Base-by-base conservation (phyloP, 2,113 vertebrate species). In the Alethe diademata region DNA sequence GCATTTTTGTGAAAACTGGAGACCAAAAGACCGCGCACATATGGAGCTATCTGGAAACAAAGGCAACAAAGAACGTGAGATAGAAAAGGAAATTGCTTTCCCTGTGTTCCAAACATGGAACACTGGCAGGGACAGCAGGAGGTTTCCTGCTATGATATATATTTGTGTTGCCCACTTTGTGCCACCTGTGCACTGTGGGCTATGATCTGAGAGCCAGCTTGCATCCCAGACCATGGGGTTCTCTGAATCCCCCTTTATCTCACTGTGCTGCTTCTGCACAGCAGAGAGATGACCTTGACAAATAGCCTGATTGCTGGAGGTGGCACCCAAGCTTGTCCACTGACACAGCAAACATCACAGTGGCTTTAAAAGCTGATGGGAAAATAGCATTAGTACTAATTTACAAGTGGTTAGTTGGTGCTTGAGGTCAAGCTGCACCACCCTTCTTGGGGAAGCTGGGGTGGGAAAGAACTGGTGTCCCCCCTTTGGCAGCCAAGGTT, bases 231-330 rank as follows among this genome's bases (percentile, higher is more conserved):
- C 42, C 16, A 2, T 13, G 65, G n/a, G 40, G 36, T n/a, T 91
- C 51, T 51, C 56, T 29, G 5, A 56, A 60, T 13, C 3, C 9
- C 22, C 23, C 35, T 26, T 8, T 1, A 25, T 64, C 61, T 72
- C 18, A 3, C 31, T 14, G 25, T 7, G 12, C 58, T 48, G 22
- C 71, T 79, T 24, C 65, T 85, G 64, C 38, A 28, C 75, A 62
- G 73, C 4, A 0, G 18, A 33, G 45, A 11, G 19, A 19, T 7
- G 64, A 76, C 73, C 82, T 72, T 48, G 4, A 40, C 17, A 35
- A 31, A 26, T 43, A 0, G 0, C 10, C 38, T 43, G 35, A 20
- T 2, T 17, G 48, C 47, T 22, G 6, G 35, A 45, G 48, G 19
- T 18, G 67, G n/a, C 43, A 36, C 33, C 35, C 25, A 19, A 25